Evolutionary conservation across 2,888 invertebrate genomes (phyloP).

Genomic region (Papilio protenor): DNA sequence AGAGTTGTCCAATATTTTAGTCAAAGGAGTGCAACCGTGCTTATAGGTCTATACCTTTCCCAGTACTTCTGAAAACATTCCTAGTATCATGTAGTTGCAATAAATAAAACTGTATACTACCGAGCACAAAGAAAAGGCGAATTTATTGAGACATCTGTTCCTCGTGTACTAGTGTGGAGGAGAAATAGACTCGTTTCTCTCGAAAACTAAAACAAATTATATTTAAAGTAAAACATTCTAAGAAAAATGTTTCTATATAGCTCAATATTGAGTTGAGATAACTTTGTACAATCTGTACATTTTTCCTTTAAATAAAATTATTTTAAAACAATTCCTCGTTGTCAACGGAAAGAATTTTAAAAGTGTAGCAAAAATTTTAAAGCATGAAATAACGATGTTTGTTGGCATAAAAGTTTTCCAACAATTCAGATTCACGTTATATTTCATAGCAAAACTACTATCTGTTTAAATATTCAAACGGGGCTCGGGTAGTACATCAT

Average conservation of each 20-base stretch:
- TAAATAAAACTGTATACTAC: not conserved
- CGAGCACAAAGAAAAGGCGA: not conserved
- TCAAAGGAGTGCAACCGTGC: no score
- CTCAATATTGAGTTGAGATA: not conserved
- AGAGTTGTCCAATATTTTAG: no score
- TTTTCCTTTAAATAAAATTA: not conserved
- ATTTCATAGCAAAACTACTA: constrained; percentile 26
- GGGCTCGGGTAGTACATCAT: constrained; percentile 15
- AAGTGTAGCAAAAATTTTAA: not conserved
- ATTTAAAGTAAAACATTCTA: not conserved
- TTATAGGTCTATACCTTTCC: no score
- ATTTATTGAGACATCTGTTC: constrained; percentile 19
- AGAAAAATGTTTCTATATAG: not conserved
- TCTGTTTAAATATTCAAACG: constrained; percentile 31
- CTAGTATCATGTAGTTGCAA: not conserved
- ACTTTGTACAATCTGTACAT: not conserved
- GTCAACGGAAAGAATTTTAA: not conserved
- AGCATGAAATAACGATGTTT: not conserved
- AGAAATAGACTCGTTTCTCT: not conserved
- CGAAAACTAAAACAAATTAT: not conserved
- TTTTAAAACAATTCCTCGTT: not conserved
- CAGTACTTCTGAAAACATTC: not conserved
- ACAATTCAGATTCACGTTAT: constrained; percentile 14
- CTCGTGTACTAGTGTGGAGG: not conserved
- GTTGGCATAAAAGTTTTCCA: constrained; percentile 5